Conservation (phyloP, 2,113 vertebrate species). For the Polyodon spathula region DNA sequence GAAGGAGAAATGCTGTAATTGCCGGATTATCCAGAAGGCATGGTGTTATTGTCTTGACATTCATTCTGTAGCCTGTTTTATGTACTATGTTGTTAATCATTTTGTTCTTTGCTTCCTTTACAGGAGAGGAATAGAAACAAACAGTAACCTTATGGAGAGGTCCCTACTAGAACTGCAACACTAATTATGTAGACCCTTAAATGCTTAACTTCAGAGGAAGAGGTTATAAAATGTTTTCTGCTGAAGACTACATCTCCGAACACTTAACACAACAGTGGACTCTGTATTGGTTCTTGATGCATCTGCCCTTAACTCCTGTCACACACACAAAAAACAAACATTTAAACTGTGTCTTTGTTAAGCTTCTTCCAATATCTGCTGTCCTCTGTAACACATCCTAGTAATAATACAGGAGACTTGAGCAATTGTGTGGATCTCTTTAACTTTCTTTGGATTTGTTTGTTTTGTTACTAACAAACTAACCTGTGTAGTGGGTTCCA, state of each 20-base stretch:
- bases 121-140: conserved; percentile 98
- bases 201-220: conserved; percentile 84
- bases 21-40: no score
- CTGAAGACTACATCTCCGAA: conserved; percentile 87
- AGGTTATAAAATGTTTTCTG: conserved; percentile 73
- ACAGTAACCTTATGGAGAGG: conserved; percentile 83
- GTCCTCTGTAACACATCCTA: conserved; percentile 77
- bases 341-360: conserved; percentile 81
- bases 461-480: conserved; percentile 90
- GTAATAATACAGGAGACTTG: conserved; percentile 61
- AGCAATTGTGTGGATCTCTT: conserved; percentile 31
- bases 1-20: no score
- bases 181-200: conserved; percentile 98
- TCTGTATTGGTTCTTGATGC: conserved; percentile 82
- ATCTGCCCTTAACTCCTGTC: conserved; percentile 72
- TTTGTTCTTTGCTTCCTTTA: conserved; percentile 36
- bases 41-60: no score
- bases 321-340: conserved; percentile 60
- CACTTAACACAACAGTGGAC: conserved; percentile 84
- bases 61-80: no score
- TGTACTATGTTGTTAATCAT: no score
- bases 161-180: conserved; percentile 85
- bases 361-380: conserved; percentile 85
- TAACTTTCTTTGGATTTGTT: conserved; percentile 68
- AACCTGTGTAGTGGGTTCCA: conserved; percentile 72